phyloP scores from a whole-genome alignment of 2,888 invertebrate genomes.

The Candidula unifasciata region DNA sequence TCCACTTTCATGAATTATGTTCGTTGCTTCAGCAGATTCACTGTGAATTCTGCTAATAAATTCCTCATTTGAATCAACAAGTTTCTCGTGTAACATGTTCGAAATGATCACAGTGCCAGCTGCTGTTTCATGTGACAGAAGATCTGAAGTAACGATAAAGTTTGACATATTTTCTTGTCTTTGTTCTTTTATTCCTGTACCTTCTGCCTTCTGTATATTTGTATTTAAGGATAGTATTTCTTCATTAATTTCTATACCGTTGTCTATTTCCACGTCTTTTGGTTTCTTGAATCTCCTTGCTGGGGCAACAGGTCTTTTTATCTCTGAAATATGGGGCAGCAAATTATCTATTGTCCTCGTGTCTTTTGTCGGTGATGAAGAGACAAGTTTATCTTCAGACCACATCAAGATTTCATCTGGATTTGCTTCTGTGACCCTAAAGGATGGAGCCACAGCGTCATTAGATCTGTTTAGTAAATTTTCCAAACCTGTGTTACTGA shows the following conservation, averaged over 20 bases:
- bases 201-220: background rate
- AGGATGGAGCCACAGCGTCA: slow-evolving; percentile 42
- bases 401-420: slow-evolving; percentile 30
- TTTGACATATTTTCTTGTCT: background rate
- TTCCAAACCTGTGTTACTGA: slow-evolving; percentile 14
- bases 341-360: too few species aligned
- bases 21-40: background rate
- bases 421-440: background rate
- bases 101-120: background rate
- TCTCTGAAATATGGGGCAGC: background rate
- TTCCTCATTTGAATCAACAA: background rate
- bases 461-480: slow-evolving; percentile 51
- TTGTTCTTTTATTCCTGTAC: background rate
- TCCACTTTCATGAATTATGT: background rate
- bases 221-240: background rate
- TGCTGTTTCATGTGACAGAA: background rate
- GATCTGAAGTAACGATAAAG: too few species aligned
- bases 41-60: too few species aligned
- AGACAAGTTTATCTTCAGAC: background rate
- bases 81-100: background rate
- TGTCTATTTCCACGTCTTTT: background rate
- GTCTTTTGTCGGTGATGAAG: background rate
- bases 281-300: background rate
- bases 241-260: background rate
- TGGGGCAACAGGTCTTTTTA: background rate